Evolutionary conservation across 2,888 invertebrate species (phyloP), one percentile per base, ranked within the genome.

Genomic region (Apodemia zela): DNA sequence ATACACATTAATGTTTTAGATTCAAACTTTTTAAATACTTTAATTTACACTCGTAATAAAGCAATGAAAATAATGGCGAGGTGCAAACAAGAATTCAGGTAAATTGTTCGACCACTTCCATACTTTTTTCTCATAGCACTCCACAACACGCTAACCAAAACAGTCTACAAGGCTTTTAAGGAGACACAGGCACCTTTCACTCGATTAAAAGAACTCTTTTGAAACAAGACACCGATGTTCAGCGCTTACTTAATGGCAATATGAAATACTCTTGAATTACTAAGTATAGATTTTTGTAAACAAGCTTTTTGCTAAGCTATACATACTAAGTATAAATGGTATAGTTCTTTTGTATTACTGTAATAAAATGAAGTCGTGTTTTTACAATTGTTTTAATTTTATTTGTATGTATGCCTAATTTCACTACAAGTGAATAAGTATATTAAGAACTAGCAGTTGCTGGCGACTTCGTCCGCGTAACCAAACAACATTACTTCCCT

Each of bases 101-200:
- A 63, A 58, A 47, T n/a, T 29, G 21, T 62, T 63, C 58, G 58
- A 57, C 45, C 58, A 59, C 45, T 63, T 63, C 57, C 54, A 64
- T 15, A 58, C 29, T 65, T 79, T 75, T 79, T 79, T 75, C 72
- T 72, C 77, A 74, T 77, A 80, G 75, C 79, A 73, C 72, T 76
- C 77, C 76, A 74, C 79, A 78, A 77, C 69, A 76, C 73, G 85
- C 81, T 87, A 88, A 87, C 82, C 75, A 85, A 80, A 77, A 83
- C 79, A 79, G 79, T 78, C 82, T 77, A 88, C 85, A 87, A 84
- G 84, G 84, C 84, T 86, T 87, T 87, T 83, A 87, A 84, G 82
- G 83, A 84, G 85, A 84, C 80, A 80, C 82, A 81, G 80, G 80
- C 75, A 81, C 87, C 87, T 88, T 89, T 87, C 87, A 85, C 88